Evolutionary conservation across 1,140 invertebrate species (phyloP).

Genomic region (Hylaeus volcanicus): DNA sequence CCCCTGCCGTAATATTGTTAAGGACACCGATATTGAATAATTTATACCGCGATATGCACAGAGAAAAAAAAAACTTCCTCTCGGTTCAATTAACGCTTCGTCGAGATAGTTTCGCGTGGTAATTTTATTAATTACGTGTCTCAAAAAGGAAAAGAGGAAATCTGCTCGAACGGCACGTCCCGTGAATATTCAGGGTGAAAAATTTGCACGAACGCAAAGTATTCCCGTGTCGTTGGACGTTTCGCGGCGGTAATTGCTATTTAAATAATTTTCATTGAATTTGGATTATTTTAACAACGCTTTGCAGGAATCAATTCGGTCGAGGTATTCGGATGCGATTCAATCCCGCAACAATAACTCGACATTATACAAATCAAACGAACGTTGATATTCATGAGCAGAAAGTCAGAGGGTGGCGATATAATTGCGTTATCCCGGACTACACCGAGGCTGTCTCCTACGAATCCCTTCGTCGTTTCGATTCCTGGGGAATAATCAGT

Average conservation of each 20-base stretch:
- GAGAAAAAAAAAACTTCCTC: background rate
- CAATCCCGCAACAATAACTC: slow-evolving; percentile 63
- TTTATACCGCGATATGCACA: slow-evolving; percentile 33
- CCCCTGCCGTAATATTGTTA: slow-evolving; percentile 29
- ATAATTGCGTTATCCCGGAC: slow-evolving; percentile 64
- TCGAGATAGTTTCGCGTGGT: slow-evolving; percentile 1
- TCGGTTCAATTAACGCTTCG: slow-evolving; percentile 24
- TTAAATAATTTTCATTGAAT: background rate
- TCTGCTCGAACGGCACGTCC: too few relatives aligned
- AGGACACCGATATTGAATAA: slow-evolving; percentile 45
- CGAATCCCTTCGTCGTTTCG: slow-evolving; percentile 52
- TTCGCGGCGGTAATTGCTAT: background rate
- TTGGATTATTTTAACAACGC: background rate
- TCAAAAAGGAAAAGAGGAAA: background rate
- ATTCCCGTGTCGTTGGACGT: background rate
- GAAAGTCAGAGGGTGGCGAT: slow-evolving; percentile 53
- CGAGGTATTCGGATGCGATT: slow-evolving; percentile 46
- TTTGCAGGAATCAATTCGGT: background rate
- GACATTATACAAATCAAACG: slow-evolving; percentile 66
- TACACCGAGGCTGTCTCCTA: slow-evolving; percentile 33
- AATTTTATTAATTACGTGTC: background rate
- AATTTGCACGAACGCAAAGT: background rate
- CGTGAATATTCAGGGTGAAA: slow-evolving; percentile 9
- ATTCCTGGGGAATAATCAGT: slow-evolving; percentile 56
- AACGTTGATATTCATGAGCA: slow-evolving; percentile 63